Evolutionary conservation across 2,113 vertebrate species (phyloP), one percentile per base, ranked within the genome.

Genomic region (Podocnemis expansa): DNA sequence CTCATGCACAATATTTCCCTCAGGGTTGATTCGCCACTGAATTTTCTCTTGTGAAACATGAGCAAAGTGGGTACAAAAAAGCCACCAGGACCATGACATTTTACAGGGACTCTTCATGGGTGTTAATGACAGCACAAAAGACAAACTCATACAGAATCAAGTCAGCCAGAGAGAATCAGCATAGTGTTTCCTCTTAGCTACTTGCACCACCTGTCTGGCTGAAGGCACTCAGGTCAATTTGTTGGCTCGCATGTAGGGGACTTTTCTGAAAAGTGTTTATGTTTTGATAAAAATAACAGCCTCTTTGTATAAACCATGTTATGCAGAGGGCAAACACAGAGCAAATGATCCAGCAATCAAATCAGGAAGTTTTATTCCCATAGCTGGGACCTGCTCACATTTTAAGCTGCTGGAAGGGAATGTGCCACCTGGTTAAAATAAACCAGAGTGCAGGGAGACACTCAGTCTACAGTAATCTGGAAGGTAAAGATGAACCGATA

Each of bases 241-340:
- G 79, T 47, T 60, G 56, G 22, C 27, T 31, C 52, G 56, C 67
- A 8, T 22, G 22, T 60, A 27, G 63, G 55, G 34, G 63, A n/a
- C 10, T 82, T 84, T 96, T 93, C 14, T 70, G 85, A 31, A 92
- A 85, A 87, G 22, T 10, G 75, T 91, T 96, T 89, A 87, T 16
- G 88, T 78, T 93, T 67, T 84, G 75, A n/a, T 14, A 80, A 85
- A 88, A 90, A 55, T 78, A 94, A 41, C 21, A 22, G 34, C 38
- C 41, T 43, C 58, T 29, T 47, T 38, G 52, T 8, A 10, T 21
- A 5, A 0, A 21, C 47, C 31, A 56, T 82, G 43, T 45, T 78
- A 43, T 1, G 60, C 45, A 84, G 38, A n/a, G 47, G 78, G 82
- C 67, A 90, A 89, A 89, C 13, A 12, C 5, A 5, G 38, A 75